These are phyloP conservation scores for Temnothorax unifasciatus DNA, from an alignment of 2,888 invertebrate genomes.

Conservation along the genomic window DNA sequence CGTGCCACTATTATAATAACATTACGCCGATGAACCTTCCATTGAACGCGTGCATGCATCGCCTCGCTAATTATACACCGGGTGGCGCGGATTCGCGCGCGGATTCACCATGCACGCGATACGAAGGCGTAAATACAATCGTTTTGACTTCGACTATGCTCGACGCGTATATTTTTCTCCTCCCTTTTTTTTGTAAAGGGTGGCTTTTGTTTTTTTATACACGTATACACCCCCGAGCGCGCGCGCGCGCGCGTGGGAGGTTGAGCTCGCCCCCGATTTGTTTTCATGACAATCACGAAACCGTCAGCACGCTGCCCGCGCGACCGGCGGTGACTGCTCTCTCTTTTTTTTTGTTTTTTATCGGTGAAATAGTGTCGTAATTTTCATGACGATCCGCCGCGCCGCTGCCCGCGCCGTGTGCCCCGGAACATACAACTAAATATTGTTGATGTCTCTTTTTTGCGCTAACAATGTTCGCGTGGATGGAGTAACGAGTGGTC, in stretches of 20 bases:
- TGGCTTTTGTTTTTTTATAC: conserved; percentile 21
- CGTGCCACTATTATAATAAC: conserved; percentile 85
- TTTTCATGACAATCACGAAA: conserved; percentile 65
- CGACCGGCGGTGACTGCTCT: conserved; percentile 27
- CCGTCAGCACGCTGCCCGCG: conserved; percentile 53
- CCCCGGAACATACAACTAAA: conserved; percentile 63
- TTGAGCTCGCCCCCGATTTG: conserved; percentile 61
- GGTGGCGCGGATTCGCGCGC: conserved; percentile 71
- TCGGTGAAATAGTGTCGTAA: conserved; percentile 68
- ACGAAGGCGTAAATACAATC: conserved; percentile 48
- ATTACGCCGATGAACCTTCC: conserved; percentile 85
- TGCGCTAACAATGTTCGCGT: conserved; percentile 72
- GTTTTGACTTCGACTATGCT: conserved; percentile 10
- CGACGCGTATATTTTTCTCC: conserved; percentile 15
- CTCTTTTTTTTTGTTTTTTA: conserved; percentile 59
- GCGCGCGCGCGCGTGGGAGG: not conserved
- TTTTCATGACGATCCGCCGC: conserved; percentile 70
- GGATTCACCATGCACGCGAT: conserved; percentile 36
- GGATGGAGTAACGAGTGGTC: conserved; percentile 55
- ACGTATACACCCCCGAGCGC: not conserved
- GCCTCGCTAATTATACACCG: conserved; percentile 83
- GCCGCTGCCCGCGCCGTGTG: conserved; percentile 51
- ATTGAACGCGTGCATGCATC: conserved; percentile 82
- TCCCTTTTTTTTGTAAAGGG: not conserved
- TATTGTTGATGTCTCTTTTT: conserved; percentile 69